phyloP scores from a whole-genome alignment of 2,113 vertebrate species.

The Corvus moneduloides region DNA sequence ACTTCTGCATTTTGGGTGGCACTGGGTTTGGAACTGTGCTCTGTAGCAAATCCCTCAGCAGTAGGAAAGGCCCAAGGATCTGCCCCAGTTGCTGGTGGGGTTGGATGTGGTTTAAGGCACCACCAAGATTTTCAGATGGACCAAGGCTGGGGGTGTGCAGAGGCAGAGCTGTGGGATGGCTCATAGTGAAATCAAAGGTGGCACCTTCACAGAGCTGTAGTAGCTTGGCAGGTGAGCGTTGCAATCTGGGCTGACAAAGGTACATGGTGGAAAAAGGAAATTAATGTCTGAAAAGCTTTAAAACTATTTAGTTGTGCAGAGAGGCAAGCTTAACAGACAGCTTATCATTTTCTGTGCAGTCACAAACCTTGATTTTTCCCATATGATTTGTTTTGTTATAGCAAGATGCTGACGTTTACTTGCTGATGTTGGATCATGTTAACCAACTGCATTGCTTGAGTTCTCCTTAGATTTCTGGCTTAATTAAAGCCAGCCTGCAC shows the following conservation, averaged over 20 bases:
- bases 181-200: neutral
- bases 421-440: neutral
- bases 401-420: neutral
- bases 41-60: neutral
- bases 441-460: neutral
- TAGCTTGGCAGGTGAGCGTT: neutral
- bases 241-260: too few species aligned
- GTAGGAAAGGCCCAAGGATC: neutral
- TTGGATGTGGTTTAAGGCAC: neutral
- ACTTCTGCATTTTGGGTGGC: neutral
- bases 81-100: accelerated
- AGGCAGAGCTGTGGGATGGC: neutral
- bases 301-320: neutral
- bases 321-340: neutral
- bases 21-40: neutral
- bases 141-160: neutral
- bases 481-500: neutral
- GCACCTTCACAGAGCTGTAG: neutral
- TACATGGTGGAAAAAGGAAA: accelerated
- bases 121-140: neutral
- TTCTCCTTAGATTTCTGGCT: neutral
- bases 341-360: neutral
- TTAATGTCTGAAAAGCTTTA: neutral
- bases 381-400: neutral
- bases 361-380: neutral